phyloP scores from a whole-genome alignment of 2,888 invertebrate species.

The Athetis lepigone region DNA sequence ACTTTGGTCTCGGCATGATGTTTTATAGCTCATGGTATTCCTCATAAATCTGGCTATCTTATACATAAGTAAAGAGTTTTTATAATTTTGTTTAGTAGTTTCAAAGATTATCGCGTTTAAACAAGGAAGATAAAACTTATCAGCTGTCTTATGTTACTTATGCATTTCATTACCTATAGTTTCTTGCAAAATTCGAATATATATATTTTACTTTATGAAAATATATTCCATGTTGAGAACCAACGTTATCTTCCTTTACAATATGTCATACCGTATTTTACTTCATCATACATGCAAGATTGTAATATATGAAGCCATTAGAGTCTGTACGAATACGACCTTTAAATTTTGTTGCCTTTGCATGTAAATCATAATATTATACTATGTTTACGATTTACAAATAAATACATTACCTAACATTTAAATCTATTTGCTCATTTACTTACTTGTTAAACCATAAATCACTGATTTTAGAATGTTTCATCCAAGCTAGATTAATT shows the following conservation, averaged over 20 bases:
- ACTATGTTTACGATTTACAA: constrained; percentile 37
- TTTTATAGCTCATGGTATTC: too few relatives aligned
- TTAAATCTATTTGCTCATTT: constrained; percentile 29
- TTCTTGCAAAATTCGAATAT: background rate
- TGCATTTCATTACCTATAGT: background rate
- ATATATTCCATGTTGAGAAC: constrained; percentile 52
- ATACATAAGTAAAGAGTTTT: too few relatives aligned
- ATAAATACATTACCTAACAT: constrained; percentile 57
- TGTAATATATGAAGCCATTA: constrained; percentile 57
- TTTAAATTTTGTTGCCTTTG: constrained; percentile 40
- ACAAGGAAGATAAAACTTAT: too few relatives aligned
- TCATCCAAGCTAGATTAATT: constrained; percentile 3
- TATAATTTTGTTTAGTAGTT: too few relatives aligned
- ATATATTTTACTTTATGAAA: too few relatives aligned
- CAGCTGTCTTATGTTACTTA: too few relatives aligned
- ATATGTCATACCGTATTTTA: constrained; percentile 47
- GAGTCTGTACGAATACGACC: constrained; percentile 33
- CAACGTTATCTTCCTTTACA: constrained; percentile 21
- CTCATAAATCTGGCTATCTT: too few relatives aligned
- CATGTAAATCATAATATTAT: constrained; percentile 43
- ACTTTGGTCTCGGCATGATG: too few relatives aligned
- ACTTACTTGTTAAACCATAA: constrained; percentile 18
- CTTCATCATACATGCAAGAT: constrained; percentile 49
- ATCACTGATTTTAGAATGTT: constrained; percentile 25
- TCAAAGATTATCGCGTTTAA: too few relatives aligned